Conservation (phyloP, 2,113 vertebrate species). For the Eudyptes chrysolophus region DNA sequence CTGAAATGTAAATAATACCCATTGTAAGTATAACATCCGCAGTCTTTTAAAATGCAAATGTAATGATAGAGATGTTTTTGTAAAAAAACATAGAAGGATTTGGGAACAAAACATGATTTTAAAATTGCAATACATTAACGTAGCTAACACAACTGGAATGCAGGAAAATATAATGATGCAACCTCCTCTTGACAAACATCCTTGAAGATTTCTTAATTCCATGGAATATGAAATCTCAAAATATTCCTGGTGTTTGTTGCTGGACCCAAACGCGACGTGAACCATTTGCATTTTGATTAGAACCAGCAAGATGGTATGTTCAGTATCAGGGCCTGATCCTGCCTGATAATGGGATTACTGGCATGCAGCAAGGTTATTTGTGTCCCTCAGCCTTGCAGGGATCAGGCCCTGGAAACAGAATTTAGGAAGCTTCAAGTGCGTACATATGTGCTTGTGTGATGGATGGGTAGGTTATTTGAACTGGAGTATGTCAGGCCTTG, state of each 20-base stretch:
- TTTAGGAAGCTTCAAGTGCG: background rate
- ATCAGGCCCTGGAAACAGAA: background rate
- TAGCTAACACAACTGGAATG: background rate
- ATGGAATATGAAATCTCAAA: background rate
- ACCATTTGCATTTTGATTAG: constrained; percentile 52
- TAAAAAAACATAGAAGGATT: constrained; percentile 34
- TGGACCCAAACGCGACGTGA: background rate
- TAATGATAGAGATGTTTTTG: constrained; percentile 53
- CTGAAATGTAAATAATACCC: constrained; percentile 61
- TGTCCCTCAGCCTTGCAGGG: background rate
- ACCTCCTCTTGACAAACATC: constrained; percentile 9
- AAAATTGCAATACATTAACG: constrained; percentile 15
- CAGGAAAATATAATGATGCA: background rate
- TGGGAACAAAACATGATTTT: constrained; percentile 42
- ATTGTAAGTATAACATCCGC: constrained; percentile 52
- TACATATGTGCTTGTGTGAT: background rate
- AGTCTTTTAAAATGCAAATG: constrained; percentile 70
- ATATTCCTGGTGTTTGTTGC: constrained; percentile 5
- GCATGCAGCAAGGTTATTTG: background rate
- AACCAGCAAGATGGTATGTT: background rate
- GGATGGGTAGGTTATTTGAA: constrained; percentile 22
- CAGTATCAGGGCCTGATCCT: constrained; percentile 38
- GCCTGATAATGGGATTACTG: constrained; percentile 27
- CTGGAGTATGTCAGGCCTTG: background rate
- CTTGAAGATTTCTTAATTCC: background rate